Evolutionary conservation across 1,140 invertebrate species (phyloP).

Genomic region (Pseudachorutes palmiensis): DNA sequence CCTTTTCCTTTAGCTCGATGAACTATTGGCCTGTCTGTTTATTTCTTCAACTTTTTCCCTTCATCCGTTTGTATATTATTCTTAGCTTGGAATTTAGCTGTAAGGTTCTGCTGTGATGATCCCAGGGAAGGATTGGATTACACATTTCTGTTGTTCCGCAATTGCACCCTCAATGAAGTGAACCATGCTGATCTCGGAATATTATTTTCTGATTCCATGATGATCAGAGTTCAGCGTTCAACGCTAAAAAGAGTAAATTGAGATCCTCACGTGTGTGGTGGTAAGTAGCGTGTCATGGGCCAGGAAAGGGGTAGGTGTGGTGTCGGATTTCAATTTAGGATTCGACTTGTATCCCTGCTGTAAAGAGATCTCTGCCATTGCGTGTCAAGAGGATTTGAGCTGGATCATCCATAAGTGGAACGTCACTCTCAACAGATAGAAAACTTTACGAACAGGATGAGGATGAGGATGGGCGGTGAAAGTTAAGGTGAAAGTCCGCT

Average conservation of each 20-base stretch:
- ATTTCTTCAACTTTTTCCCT: background rate
- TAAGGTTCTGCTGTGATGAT: background rate
- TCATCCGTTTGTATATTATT: constrained; percentile 5
- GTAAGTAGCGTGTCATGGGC: background rate
- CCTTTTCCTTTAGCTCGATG: background rate
- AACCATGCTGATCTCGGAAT: background rate
- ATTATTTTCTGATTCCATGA: background rate
- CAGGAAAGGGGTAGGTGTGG: background rate
- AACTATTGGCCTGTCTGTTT: background rate
- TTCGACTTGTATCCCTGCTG: background rate
- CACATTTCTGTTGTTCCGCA: background rate
- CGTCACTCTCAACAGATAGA: too few species aligned
- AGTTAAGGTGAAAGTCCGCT: background rate
- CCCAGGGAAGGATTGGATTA: too few species aligned
- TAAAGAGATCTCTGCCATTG: too few species aligned
- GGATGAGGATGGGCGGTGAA: background rate
- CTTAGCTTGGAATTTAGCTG: background rate
- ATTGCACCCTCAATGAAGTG: background rate
- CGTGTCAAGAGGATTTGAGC: too few species aligned
- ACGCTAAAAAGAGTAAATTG: background rate
- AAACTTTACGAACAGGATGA: background rate
- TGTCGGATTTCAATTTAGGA: background rate
- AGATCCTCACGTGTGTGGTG: background rate
- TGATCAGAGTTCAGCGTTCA: background rate
- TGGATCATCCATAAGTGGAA: too few species aligned